Evolutionary conservation across 2,888 invertebrate species (phyloP), one percentile per base, ranked within the genome.

Genomic region (Nipponacmea schrenckii): DNA sequence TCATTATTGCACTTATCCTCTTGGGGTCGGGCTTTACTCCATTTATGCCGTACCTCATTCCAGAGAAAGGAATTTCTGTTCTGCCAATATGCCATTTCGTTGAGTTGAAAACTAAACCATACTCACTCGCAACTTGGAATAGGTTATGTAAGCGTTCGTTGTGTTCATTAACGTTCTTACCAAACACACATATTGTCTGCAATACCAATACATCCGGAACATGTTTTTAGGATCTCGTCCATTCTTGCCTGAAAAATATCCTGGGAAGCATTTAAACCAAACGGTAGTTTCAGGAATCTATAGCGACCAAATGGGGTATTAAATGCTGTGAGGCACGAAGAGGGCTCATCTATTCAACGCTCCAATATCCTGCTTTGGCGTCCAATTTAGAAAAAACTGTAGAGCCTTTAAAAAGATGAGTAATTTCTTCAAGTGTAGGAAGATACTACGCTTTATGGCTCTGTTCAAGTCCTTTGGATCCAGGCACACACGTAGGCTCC

Each of bases 31-130:
- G n/a, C n/a, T n/a, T n/a, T n/a, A n/a, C n/a, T n/a, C n/a, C n/a
- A n/a, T n/a, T n/a, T n/a, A n/a, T 56, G 24, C 56, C 24, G 56
- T 56, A 56, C 56, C 5, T n/a, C 56, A n/a, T 56, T 56, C 56
- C 56, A 10, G n/a, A 56, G 56, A 56, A 70, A 24, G 67, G 26
- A 17, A 70, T 63, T 15, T 39, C 45, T 24, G 50, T n/a, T 26
- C 15, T 44, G 8, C 46, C 44, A 15, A 73, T 75, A 8, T 15
- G n/a, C 24, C 12, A 56, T 3, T 56, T 56, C 24, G 20, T 15
- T 2, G 56, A 56, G 24, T 56, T 56, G 4, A 56, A 56, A 10
- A 5, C 56, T 24, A 56, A 24, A 10, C 12, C 56, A 56, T 56
- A 56, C 24, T 56, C 56, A 24, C 24, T 56, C 8, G 56, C 56